These are phyloP conservation scores for Hydroisotoma schaefferi DNA, from an alignment of 2,888 invertebrate species.

Conservation along the genomic window DNA sequence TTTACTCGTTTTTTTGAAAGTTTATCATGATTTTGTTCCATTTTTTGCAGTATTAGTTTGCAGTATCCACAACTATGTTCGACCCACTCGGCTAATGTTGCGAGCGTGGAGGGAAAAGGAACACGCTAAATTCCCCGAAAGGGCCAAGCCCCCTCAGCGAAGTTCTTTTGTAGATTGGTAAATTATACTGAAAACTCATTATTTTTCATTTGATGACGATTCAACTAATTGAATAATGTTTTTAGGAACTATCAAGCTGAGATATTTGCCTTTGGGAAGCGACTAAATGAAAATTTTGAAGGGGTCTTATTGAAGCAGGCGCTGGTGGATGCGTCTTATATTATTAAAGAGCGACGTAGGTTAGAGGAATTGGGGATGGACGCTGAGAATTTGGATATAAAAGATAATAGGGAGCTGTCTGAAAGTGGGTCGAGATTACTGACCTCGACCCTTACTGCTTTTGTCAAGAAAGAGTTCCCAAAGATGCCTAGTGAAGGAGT, in stretches of 20 bases:
- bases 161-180: constrained; percentile 57
- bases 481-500: constrained; percentile 73
- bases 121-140: constrained; percentile 18
- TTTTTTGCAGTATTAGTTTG: background rate
- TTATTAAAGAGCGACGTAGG: constrained; percentile 66
- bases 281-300: constrained; percentile 79
- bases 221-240: too few relatives aligned
- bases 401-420: constrained; percentile 67
- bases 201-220: too few relatives aligned
- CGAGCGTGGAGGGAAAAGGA: constrained; percentile 12
- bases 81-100: constrained; percentile 9
- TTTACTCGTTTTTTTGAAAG: too few relatives aligned
- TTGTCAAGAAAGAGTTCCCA: constrained; percentile 67
- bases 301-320: constrained; percentile 67
- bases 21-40: background rate
- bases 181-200: constrained; percentile 1
- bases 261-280: constrained; percentile 78
- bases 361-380: constrained; percentile 69
- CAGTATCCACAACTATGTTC: constrained; percentile 14
- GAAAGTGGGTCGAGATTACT: constrained; percentile 66
- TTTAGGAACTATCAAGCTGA: constrained; percentile 88
- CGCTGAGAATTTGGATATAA: constrained; percentile 55
- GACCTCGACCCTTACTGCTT: constrained; percentile 63
- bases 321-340: constrained; percentile 74
- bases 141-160: constrained; percentile 55